Conservation (phyloP, 2,113 vertebrate species). For the Phrynocephalus versicolor region DNA sequence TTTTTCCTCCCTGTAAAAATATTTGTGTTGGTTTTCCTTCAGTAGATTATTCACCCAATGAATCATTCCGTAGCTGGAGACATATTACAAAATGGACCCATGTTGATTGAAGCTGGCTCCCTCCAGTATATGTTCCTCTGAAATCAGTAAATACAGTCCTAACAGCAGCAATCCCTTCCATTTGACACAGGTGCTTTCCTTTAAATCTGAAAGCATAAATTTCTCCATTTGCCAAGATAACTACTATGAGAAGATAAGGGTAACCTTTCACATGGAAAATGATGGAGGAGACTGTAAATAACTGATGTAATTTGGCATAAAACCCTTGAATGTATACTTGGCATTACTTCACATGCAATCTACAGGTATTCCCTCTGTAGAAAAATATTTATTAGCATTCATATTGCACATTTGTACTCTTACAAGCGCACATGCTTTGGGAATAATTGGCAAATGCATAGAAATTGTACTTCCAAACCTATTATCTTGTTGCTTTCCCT, state of each 20-base stretch:
- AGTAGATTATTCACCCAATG: background rate
- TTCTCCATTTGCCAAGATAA: constrained; percentile 39
- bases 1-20: background rate
- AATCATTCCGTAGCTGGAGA: background rate
- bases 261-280: constrained; percentile 43
- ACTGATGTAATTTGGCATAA: constrained; percentile 49
- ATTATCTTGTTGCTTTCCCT: background rate
- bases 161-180: constrained; percentile 29
- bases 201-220: constrained; percentile 43
- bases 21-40: background rate
- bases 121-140: constrained; percentile 30
- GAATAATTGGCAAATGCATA: background rate
- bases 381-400: background rate
- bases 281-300: constrained; percentile 1
- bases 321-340: constrained; percentile 4
- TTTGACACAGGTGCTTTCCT: constrained; percentile 32
- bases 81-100: constrained; percentile 18
- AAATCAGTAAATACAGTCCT: background rate
- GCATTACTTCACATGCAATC: background rate
- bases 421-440: background rate
- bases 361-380: background rate
- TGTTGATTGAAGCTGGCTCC: background rate
- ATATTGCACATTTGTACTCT: constrained; percentile 35
- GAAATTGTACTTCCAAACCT: background rate
- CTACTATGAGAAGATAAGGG: constrained; percentile 34